phyloP scores from a whole-genome alignment of 2,797 vertebrate genomes.

The Danio choprae region DNA sequence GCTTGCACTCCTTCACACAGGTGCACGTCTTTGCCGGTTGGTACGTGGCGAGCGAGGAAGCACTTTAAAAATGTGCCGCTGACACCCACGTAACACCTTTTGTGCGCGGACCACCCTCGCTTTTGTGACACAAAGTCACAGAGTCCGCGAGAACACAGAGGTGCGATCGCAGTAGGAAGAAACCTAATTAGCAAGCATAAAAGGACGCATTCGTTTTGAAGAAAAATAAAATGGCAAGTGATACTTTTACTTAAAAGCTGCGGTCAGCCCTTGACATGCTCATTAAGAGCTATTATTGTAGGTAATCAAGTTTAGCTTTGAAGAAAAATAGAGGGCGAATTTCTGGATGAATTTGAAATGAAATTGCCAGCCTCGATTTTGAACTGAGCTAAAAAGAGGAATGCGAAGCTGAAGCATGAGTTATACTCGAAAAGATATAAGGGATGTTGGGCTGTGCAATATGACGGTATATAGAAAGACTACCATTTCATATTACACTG shows the following conservation, averaged over 20 bases:
- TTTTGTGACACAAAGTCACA: background rate
- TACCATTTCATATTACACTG: too few relatives aligned
- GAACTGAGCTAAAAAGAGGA: background rate
- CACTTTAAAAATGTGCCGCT: slow-evolving; percentile 2
- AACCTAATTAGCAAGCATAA: slow-evolving; percentile 28
- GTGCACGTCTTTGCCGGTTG: slow-evolving; percentile 34
- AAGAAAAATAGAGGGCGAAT: background rate
- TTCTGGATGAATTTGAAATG: background rate
- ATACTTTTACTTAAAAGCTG: slow-evolving; percentile 20
- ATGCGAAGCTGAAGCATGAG: background rate
- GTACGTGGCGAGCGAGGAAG: background rate
- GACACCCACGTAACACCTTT: slow-evolving; percentile 18
- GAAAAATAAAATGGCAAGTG: background rate
- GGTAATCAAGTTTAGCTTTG: slow-evolving; percentile 11
- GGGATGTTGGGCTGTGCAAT: too few relatives aligned
- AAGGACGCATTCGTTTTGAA: background rate
- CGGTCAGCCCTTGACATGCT: slow-evolving; percentile 20
- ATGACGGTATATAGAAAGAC: too few relatives aligned
- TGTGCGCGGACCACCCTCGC: background rate
- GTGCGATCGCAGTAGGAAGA: background rate
- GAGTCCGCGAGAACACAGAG: background rate
- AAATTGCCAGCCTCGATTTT: background rate
- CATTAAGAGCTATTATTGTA: slow-evolving; percentile 9
- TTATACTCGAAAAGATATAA: background rate
- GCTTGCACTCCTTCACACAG: slow-evolving; percentile 18